These are phyloP conservation scores for Rhinolophus ferrumequinum DNA, from an alignment of 2,113 vertebrate genomes.

Conservation along the genomic window DNA sequence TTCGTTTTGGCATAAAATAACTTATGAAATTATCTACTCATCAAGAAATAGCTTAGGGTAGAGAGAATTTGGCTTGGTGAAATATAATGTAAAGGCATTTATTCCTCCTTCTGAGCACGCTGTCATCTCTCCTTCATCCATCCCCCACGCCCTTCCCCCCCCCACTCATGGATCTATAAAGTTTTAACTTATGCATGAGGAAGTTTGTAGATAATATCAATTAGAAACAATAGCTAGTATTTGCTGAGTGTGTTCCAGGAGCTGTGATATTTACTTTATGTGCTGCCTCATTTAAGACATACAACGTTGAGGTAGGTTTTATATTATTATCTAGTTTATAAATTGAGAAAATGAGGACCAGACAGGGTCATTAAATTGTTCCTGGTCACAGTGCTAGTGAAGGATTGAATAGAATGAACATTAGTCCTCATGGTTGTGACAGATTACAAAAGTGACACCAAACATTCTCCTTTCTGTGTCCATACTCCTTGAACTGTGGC, in stretches of 20 bases:
- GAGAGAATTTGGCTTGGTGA: background rate
- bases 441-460: background rate
- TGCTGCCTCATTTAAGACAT: background rate
- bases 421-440: background rate
- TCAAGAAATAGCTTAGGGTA: background rate
- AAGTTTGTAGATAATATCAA: background rate
- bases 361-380: background rate
- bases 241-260: background rate
- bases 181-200: background rate
- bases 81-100: accelerated
- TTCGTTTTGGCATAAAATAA: conserved; percentile 24
- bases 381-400: background rate
- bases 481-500: accelerated
- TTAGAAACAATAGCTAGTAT: background rate
- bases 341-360: background rate
- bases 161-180: background rate
- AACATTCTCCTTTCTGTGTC: background rate
- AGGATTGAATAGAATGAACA: background rate
- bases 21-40: background rate
- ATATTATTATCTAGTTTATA: background rate
- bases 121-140: background rate
- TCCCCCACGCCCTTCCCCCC: too few relatives aligned
- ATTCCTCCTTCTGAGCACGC: background rate
- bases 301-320: background rate
- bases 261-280: background rate